Conservation (phyloP, 2,113 vertebrate species). For the Telmatochromis sp. region DNA sequence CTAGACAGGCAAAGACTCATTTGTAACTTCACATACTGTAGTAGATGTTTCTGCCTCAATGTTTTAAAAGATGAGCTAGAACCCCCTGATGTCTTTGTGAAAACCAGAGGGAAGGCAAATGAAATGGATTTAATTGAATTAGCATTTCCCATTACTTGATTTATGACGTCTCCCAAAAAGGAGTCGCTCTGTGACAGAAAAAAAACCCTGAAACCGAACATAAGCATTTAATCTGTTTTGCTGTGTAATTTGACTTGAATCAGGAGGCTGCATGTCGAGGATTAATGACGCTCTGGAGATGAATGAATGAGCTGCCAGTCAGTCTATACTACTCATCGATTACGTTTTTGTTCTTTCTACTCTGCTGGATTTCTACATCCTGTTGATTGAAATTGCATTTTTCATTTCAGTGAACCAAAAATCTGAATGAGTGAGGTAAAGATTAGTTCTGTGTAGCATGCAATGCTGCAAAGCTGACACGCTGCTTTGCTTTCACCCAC, state of each 20-base stretch:
- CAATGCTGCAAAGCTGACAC: background rate
- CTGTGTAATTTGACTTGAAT: constrained; percentile 5
- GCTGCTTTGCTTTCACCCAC: constrained; percentile 12
- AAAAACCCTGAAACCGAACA: background rate
- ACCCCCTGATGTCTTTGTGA: background rate
- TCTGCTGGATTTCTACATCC: background rate
- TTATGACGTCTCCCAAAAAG: background rate
- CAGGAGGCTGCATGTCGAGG: background rate
- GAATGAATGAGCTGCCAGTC: background rate
- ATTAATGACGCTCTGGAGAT: background rate
- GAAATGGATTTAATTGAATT: constrained; percentile 4
- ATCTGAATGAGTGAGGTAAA: background rate
- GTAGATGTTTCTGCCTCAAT: background rate
- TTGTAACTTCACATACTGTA: background rate
- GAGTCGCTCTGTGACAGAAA: background rate
- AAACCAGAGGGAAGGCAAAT: background rate
- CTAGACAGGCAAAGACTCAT: accelerated
- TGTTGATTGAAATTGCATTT: background rate
- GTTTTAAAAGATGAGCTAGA: background rate
- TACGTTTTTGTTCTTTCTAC: background rate
- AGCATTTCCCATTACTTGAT: background rate
- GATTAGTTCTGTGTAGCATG: background rate
- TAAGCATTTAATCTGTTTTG: background rate
- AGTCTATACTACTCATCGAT: background rate
- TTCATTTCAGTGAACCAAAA: background rate